Evolutionary conservation across 1,140 invertebrate species (phyloP).

Genomic region (Drosophila melanogaster): DNA sequence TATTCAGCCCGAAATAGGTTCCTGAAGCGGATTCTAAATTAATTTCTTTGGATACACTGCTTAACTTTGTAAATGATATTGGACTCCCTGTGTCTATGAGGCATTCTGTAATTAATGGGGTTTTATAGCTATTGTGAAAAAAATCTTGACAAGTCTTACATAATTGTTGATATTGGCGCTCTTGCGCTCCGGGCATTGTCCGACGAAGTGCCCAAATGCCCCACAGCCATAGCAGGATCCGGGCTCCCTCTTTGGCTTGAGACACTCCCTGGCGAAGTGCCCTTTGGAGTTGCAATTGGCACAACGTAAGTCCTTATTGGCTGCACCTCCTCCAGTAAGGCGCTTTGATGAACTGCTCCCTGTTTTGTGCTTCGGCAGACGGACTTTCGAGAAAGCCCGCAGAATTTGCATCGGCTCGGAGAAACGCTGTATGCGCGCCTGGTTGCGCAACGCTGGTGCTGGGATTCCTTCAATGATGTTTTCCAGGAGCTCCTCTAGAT

Average conservation of each 20-base stretch:
- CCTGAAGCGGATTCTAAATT: background rate
- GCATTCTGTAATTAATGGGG: background rate
- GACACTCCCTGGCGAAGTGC: too few relatives aligned
- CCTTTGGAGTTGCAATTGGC: too few relatives aligned
- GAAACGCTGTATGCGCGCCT: background rate
- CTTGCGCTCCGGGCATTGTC: background rate
- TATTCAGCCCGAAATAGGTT: background rate
- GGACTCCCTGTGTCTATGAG: slow-evolving; percentile 3
- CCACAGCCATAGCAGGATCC: too few relatives aligned
- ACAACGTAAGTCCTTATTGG: background rate
- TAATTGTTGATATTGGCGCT: background rate
- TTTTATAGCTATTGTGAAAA: background rate
- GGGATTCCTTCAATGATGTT: slow-evolving; percentile 1
- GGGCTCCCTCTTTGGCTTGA: too few relatives aligned
- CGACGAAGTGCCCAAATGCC: background rate
- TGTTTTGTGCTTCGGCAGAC: background rate
- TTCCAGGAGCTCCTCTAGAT: background rate
- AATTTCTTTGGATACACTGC: background rate
- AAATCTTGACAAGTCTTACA: background rate
- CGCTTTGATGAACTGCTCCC: background rate
- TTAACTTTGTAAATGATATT: background rate
- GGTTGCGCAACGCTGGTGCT: background rate
- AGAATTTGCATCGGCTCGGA: background rate
- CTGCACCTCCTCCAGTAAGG: background rate
- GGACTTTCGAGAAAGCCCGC: background rate